These are phyloP conservation scores for Rambutsinella grinnellia DNA, from an alignment of 2,888 invertebrate genomes.

Conservation along the genomic window DNA sequence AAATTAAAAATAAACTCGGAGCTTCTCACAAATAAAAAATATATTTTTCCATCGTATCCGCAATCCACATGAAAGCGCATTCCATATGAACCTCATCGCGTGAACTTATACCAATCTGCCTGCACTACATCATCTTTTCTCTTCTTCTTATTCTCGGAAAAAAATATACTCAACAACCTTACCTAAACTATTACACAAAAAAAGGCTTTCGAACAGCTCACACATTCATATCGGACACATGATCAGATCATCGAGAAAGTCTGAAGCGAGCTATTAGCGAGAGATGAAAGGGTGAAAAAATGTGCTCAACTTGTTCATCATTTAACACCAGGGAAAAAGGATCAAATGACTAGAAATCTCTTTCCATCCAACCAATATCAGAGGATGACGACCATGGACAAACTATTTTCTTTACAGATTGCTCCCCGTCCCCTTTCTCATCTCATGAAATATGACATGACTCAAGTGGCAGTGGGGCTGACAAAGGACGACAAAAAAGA, in stretches of 20 bases:
- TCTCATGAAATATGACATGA: too few species aligned
- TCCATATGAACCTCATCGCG: neutral
- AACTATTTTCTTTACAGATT: neutral
- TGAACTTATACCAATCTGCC: constrained; percentile 11
- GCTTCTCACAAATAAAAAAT: constrained; percentile 1
- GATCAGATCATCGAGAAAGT: neutral
- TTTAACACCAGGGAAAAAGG: neutral
- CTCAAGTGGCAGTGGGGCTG: too few species aligned
- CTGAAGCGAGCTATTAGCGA: too few species aligned
- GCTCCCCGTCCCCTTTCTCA: neutral
- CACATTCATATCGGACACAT: neutral
- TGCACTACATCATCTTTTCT: constrained; percentile 39
- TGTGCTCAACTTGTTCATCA: neutral
- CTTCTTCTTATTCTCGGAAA: constrained; percentile 8
- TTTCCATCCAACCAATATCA: neutral
- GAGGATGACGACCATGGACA: neutral
- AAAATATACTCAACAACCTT: neutral
- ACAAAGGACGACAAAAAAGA: neutral
- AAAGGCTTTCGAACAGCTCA: neutral
- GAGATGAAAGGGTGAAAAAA: neutral
- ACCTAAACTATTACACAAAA: neutral
- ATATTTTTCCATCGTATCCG: too few species aligned
- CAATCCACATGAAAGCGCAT: neutral
- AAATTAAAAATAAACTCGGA: constrained; percentile 54
- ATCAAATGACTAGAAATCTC: neutral